Evolutionary conservation across 30 jellyfish, hydroid and myxozoan genomes (phyloP).

Genomic region (Chrysaora quinquecirrha): DNA sequence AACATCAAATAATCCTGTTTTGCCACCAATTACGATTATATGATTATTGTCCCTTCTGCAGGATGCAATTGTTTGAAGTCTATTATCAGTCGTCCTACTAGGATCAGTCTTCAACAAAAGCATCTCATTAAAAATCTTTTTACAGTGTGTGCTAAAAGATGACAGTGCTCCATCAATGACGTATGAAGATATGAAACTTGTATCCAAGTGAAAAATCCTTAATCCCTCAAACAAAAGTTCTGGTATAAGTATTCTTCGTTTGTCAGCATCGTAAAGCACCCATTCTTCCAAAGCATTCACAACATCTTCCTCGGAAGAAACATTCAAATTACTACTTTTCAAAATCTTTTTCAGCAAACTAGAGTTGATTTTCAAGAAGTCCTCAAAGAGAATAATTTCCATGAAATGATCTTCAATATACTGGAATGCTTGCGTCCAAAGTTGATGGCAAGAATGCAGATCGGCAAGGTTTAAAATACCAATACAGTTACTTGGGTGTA

Average conservation of each 20-base stretch:
- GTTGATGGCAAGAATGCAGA: constrained; percentile 63
- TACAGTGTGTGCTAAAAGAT: constrained; percentile 45
- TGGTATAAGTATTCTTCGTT: constrained; percentile 62
- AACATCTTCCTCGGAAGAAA: constrained; percentile 79
- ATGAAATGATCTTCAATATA: constrained; percentile 73
- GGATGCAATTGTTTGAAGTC: constrained; percentile 36
- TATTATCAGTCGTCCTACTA: constrained; percentile 46
- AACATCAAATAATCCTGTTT: constrained; percentile 68
- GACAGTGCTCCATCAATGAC: constrained; percentile 61
- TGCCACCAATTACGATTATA: constrained; percentile 83
- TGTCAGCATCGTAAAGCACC: constrained; percentile 64
- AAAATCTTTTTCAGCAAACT: constrained; percentile 48
- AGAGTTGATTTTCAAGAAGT: constrained; percentile 46
- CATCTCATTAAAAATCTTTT: constrained; percentile 47
- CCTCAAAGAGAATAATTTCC: constrained; percentile 71
- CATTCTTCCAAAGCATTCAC: constrained; percentile 76
- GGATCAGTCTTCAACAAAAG: constrained; percentile 68
- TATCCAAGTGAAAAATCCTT: constrained; percentile 62
- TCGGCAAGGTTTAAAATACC: constrained; percentile 84
- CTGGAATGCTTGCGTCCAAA: constrained; percentile 64
- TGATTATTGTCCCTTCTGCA: constrained; percentile 70
- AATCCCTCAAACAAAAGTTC: constrained; percentile 60
- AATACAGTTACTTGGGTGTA: constrained; percentile 85
- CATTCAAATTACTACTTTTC: constrained; percentile 63
- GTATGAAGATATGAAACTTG: constrained; percentile 50